phyloP scores from a whole-genome alignment of 1,140 invertebrate species.

The Drosophila sproati region DNA sequence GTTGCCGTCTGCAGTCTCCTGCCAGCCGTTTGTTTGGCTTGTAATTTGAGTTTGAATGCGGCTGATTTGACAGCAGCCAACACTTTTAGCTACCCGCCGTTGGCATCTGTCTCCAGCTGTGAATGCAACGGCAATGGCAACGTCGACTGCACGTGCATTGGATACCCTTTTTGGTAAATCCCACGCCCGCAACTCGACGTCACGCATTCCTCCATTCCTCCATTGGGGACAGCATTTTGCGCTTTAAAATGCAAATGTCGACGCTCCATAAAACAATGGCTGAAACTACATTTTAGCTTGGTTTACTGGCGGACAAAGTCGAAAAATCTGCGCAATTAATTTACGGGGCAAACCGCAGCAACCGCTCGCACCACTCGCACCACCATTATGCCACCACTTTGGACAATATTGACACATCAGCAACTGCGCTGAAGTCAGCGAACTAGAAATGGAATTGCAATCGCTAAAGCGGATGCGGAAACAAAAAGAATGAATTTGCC shows the following conservation, averaged over 20 bases:
- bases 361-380: conserved; percentile 30
- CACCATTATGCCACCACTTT: not conserved
- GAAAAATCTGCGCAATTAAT: conserved; percentile 77
- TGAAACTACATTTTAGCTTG: conserved; percentile 51
- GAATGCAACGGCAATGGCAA: conserved; percentile 26
- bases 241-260: conserved; percentile 72
- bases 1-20: conserved; percentile 5
- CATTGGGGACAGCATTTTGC: conserved; percentile 23
- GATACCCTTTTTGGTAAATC: conserved; percentile 14
- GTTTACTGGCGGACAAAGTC: conserved; percentile 33
- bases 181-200: conserved; percentile 33
- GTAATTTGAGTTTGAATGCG: conserved; percentile 82
- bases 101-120: conserved; percentile 65
- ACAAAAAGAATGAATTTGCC: conserved; percentile 68
- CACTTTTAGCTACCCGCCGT: conserved; percentile 51
- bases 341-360: conserved; percentile 70
- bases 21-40: conserved; percentile 56
- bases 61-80: conserved; percentile 79
- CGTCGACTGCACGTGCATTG: conserved; percentile 60
- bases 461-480: conserved; percentile 56
- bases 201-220: conserved; percentile 46
- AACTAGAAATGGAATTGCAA: conserved; percentile 69
- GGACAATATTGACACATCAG: conserved; percentile 75
- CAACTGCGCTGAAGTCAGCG: conserved; percentile 45
- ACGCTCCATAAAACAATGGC: conserved; percentile 43